phyloP scores from a whole-genome alignment of 2,888 invertebrate species.

The Ligdia adustata region DNA sequence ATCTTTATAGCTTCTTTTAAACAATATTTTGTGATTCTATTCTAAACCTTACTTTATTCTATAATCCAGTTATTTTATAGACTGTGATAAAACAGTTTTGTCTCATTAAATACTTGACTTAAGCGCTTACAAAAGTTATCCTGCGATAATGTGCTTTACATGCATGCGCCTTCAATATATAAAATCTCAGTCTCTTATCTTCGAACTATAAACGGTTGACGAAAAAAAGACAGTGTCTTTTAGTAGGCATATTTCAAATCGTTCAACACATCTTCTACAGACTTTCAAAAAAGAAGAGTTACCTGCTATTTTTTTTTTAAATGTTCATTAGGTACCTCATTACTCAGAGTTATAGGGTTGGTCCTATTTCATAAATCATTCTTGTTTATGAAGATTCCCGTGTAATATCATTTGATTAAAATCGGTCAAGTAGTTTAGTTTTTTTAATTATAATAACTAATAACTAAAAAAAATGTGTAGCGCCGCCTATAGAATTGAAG shows the following conservation, averaged over 20 bases:
- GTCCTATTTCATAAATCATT: no score
- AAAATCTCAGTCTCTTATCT: conserved; percentile 17
- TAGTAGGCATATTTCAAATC: conserved; percentile 9
- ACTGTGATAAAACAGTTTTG: conserved; percentile 9
- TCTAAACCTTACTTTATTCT: background rate
- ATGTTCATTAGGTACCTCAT: no score
- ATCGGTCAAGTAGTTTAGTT: no score
- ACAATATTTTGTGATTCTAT: background rate
- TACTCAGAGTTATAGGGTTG: no score
- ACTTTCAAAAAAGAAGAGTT: no score
- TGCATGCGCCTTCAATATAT: conserved; percentile 11
- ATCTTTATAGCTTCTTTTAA: background rate
- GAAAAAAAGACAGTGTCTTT: conserved; percentile 1
- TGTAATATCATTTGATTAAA: no score
- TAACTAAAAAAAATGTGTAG: no score
- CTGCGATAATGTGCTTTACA: conserved; percentile 10
- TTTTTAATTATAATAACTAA: no score
- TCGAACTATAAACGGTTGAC: conserved; percentile 11
- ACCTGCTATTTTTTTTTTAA: no score
- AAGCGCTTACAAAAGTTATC: conserved; percentile 19
- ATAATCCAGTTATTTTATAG: background rate
- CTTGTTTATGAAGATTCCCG: no score
- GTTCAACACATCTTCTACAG: no score
- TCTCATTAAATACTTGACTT: conserved; percentile 17
- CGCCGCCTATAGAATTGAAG: no score